Evolutionary conservation across 1,140 invertebrate genomes (phyloP).

Genomic region (Patella vulgata): DNA sequence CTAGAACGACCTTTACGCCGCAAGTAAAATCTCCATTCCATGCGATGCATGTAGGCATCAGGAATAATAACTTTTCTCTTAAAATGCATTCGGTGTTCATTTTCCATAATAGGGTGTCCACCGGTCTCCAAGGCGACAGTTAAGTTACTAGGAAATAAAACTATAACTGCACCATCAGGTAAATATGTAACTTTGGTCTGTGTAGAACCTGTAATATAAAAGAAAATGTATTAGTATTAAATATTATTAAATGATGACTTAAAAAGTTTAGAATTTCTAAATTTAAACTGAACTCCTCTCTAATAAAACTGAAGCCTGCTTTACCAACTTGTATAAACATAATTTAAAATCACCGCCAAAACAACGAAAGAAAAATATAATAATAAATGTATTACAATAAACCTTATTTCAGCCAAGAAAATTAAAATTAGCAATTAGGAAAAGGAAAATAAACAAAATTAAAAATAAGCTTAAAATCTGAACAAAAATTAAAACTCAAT

Average conservation of each 20-base stretch:
- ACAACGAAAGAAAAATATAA: no score
- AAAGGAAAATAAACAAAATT: no score
- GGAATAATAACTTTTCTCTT: slow-evolving; percentile 87
- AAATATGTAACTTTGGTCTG: slow-evolving; percentile 64
- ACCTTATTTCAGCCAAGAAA: no score
- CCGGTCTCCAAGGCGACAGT: slow-evolving; percentile 71
- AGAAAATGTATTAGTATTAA: slow-evolving; percentile 15
- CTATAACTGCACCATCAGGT: slow-evolving; percentile 66
- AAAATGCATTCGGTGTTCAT: slow-evolving; percentile 84
- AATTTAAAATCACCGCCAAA: no score
- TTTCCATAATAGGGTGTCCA: slow-evolving; percentile 81
- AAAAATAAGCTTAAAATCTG: no score
- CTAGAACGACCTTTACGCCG: slow-evolving; percentile 55
- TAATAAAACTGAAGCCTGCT: slow-evolving; percentile 14
- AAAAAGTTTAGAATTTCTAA: neutral
- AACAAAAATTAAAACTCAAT: no score
- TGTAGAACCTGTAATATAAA: slow-evolving; percentile 53
- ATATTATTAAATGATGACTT: neutral
- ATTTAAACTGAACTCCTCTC: neutral
- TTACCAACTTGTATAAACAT: no score
- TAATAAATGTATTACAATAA: no score
- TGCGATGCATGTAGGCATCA: slow-evolving; percentile 83
- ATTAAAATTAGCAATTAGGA: no score
- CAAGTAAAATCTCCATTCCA: slow-evolving; percentile 89
- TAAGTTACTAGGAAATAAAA: slow-evolving; percentile 66